Conservation (phyloP, 1,140 invertebrate species). For the Sinella curviseta region DNA sequence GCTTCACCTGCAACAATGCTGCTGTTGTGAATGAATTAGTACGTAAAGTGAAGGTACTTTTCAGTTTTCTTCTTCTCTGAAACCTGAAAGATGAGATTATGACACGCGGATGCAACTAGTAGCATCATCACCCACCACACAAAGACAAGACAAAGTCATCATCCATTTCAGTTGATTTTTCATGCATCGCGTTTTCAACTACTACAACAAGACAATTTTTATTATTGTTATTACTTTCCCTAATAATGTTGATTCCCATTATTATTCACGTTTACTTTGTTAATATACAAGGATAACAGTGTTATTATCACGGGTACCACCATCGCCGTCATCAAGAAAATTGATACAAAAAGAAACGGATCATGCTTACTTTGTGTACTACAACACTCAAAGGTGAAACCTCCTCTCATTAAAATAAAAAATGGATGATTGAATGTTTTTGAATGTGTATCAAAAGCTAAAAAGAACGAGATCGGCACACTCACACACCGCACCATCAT, state of each 20-base stretch:
- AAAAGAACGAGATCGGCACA: not conserved
- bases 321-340: not conserved
- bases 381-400: too few species aligned
- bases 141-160: not conserved
- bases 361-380: too few species aligned
- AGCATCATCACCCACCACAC: not conserved
- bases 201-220: not conserved
- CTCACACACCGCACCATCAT: too few species aligned
- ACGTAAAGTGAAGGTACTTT: too few species aligned
- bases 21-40: too few species aligned
- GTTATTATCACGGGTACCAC: not conserved
- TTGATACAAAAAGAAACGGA: not conserved
- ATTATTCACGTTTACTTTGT: not conserved
- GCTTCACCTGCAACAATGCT: too few species aligned
- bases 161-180: not conserved
- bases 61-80: too few species aligned
- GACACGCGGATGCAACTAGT: conserved; percentile 12
- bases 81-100: not conserved
- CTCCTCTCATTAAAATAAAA: not conserved
- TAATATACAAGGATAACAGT: not conserved
- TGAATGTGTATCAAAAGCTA: too few species aligned
- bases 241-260: not conserved
- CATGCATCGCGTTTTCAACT: too few species aligned
- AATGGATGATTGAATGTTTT: not conserved
- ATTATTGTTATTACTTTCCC: conserved; percentile 13